Conservation (phyloP, 2,113 vertebrate genomes). For the Pangasianodon hypophthalmus region DNA sequence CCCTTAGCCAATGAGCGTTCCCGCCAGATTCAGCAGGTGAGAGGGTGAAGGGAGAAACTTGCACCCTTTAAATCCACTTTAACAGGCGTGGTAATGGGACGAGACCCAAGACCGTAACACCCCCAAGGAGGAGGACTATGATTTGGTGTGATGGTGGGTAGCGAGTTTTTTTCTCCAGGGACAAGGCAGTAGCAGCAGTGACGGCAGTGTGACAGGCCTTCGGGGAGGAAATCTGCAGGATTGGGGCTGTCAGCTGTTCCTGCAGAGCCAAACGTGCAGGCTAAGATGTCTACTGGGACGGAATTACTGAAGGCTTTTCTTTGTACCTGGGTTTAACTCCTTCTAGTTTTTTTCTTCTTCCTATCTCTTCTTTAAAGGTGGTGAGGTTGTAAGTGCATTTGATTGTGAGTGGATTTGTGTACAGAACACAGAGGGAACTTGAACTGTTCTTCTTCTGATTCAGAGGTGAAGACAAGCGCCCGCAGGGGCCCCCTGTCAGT, state of each 20-base stretch:
- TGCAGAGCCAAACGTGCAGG: constrained; percentile 84
- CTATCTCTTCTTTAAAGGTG: background rate
- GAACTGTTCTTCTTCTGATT: constrained; percentile 98
- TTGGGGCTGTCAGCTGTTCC: constrained; percentile 96
- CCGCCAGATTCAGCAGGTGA: constrained; percentile 26
- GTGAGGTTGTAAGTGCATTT: constrained; percentile 22
- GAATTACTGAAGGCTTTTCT: constrained; percentile 97
- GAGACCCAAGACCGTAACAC: constrained; percentile 73
- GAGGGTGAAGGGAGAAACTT: constrained; percentile 30
- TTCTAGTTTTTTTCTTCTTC: constrained; percentile 68
- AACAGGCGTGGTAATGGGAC: constrained; percentile 59
- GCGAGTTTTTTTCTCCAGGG: constrained; percentile 73
- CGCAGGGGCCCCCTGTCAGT: constrained; percentile 95
- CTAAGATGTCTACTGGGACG: constrained; percentile 89
- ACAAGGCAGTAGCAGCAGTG: constrained; percentile 81
- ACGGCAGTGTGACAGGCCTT: constrained; percentile 90
- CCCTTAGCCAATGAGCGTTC: constrained; percentile 51
- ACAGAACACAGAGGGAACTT: constrained; percentile 98
- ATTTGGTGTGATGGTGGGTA: constrained; percentile 55
- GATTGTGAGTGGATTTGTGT: constrained; percentile 54
- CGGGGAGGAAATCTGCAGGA: constrained; percentile 76
- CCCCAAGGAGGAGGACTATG: constrained; percentile 62
- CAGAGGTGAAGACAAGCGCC: constrained; percentile 99
- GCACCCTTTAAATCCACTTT: constrained; percentile 55
- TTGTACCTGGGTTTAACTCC: constrained; percentile 81